Base-by-base conservation (phyloP, 2,113 vertebrate species). In the Prionailurus viverrinus region DNA sequence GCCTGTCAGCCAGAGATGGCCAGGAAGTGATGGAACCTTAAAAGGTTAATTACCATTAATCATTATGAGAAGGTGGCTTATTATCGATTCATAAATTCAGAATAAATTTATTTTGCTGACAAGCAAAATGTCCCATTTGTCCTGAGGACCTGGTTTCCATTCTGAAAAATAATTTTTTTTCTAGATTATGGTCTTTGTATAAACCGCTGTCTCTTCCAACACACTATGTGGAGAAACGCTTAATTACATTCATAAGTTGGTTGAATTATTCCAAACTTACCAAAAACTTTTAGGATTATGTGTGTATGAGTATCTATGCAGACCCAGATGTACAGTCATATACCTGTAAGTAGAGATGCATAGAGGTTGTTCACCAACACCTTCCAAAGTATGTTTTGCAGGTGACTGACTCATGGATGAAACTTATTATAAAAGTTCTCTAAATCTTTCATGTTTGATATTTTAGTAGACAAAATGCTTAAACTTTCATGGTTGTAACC, bases 21-120 rank as follows among this genome's bases (percentile, higher is more conserved):
- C 93, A 97, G 95, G 97, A 98, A 97, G 95, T 53, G 0, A 97
- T 93, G 92, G 97, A 93, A 94, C 82, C 98, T 98, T 97, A 95
- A 97, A 97, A 98, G 97, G 89, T 97, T 98, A 98, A 98, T 98
- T 98, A 97, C 85, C 89, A 98, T 98, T 98, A 97, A 98, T 99
- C 97, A 97, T 98, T 94, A 95, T 89, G 65, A 98, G 96, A 98
- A 96, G 81, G 66, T 94, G 45, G 36, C 97, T 97, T 93, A 97
- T 98, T 97, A 98, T 79, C 74, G 98, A 98, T 98, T 99, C 94
- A 97, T 97, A 98, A 98, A 98, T 98, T 98, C 98, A 85, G 97
- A 98, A 98, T 97, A 98, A 98, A 97, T 98, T 97, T 97, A 89
- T 96, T 98, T 97, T 97, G 55, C 85, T 98, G 97, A 98, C 98